Base-by-base conservation (phyloP, 2,888 invertebrate species). In the Orthosia cruda region DNA sequence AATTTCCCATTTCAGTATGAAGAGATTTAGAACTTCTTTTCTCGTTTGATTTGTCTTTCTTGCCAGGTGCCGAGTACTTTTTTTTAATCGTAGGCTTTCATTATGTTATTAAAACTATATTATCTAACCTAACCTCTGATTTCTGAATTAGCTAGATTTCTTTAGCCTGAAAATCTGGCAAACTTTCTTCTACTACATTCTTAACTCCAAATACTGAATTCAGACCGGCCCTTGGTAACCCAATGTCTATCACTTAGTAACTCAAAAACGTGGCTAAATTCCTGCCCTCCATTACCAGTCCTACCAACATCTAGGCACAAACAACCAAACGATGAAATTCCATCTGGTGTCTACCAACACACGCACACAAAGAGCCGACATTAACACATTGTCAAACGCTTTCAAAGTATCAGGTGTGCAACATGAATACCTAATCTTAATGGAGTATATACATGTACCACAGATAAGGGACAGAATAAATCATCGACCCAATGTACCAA, bases 351-450 rank as follows among this genome's bases (percentile, higher is more conserved):
- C 20, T 61, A 72, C 40, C 52, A 58, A 50, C 16, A 58, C 82
- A 78, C 78, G 77, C 81, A 77, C 70, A 84, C 75, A 75, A 63
- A 77, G 64, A 70, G 57, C 62, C 58, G 57, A 69, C 71, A 80
- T 84, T 70, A 81, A 80, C 87, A 87, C 88, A 90, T 89, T 91
- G 90, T 91, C 89, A 90, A 89, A 91, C 85, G 88, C 93, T 93
- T 89, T 92, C 91, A 94, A 94, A 93, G 96, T 95, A 95, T 93
- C 96, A 96, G 96, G 96, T 96, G 96, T 95, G 87, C 90, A 91
- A 88, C 95, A 93, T 95, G 96, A 96, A 96, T 96, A 95, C 92
- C 94, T 96, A 95, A 96, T 96, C 94, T 93, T 95, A 96, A 96
- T 96, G 96, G 95, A 94, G 93, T 91, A 92, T 87, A 89, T 91